A percentile compares a stretch with the other conserved stretches of the same genome.
phyloP scores from a whole-genome alignment of 2,113 vertebrate genomes.

The Eleginops maclovinus region DNA sequence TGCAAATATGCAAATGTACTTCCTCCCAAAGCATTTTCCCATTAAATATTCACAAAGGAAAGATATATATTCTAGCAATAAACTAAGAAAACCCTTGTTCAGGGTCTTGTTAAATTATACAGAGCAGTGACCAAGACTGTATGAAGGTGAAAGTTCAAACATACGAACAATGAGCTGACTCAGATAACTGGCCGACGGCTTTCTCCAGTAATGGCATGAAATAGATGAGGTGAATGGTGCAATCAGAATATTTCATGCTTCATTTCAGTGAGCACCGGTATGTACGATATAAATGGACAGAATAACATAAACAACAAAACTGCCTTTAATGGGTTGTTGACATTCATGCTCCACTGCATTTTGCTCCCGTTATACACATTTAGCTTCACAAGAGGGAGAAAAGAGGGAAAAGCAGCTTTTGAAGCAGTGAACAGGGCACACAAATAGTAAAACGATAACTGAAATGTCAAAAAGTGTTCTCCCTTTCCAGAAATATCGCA shows the following conservation, averaged over 20 bases:
- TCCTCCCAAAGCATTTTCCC: constrained; percentile 47
- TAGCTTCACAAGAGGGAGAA: constrained; percentile 31
- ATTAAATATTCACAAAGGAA: constrained; percentile 69
- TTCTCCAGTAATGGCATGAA: constrained; percentile 36
- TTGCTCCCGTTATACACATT: constrained; percentile 52
- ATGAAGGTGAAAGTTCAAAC: constrained; percentile 39
- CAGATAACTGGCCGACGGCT: constrained; percentile 15
- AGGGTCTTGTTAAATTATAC: constrained; percentile 41
- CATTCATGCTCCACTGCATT: constrained; percentile 42
- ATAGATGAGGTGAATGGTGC: constrained; percentile 37
- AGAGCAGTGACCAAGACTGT: constrained; percentile 20
- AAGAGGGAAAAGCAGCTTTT: constrained; percentile 31
- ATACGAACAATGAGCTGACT: constrained; percentile 30
- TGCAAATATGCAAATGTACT: constrained; percentile 66
- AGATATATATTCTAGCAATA: constrained; percentile 49
- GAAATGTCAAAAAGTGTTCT: constrained; percentile 53
- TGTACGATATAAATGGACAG: constrained; percentile 14
- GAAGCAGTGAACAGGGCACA: constrained; percentile 19
- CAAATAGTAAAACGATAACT: constrained; percentile 44
- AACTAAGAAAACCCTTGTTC: constrained; percentile 17
- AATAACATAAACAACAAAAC: constrained; percentile 28
- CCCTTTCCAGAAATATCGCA: constrained; percentile 19
- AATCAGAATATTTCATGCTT: constrained; percentile 43
- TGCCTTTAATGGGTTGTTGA: constrained; percentile 58
- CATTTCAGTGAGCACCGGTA: constrained; percentile 20